Evolutionary conservation across 2,113 vertebrate species (phyloP).

Genomic region (Myodes glareolus): DNA sequence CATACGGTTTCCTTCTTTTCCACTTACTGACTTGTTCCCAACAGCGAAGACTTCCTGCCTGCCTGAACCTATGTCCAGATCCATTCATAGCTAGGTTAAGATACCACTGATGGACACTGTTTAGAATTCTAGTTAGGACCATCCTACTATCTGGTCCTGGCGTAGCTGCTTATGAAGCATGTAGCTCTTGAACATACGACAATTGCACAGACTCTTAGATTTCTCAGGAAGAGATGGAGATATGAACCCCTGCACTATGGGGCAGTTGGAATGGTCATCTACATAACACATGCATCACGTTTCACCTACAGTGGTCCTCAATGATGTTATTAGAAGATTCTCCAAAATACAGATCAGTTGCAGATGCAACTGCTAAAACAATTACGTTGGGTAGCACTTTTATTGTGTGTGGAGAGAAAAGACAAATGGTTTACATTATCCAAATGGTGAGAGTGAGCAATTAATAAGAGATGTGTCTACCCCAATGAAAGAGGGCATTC

Average conservation of each 20-base stretch:
- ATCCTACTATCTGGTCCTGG: not conserved
- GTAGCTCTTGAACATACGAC: not conserved
- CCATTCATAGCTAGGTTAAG: not conserved
- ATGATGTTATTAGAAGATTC: not conserved
- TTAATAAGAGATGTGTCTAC: not conserved
- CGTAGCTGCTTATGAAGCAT: not conserved
- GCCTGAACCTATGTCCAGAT: not conserved
- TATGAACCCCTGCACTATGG: too few relatives aligned
- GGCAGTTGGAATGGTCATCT: too few relatives aligned
- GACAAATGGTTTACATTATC: not conserved
- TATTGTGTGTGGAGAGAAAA: conserved; percentile 14
- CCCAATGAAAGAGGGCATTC: not conserved
- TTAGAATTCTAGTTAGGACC: not conserved
- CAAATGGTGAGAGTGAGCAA: not conserved
- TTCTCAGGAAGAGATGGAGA: not conserved
- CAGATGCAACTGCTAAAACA: not conserved
- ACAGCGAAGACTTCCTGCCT: not conserved
- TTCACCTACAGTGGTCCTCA: not conserved
- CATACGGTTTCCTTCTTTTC: not conserved
- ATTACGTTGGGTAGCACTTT: not conserved
- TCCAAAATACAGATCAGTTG: not conserved
- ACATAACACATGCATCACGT: not conserved
- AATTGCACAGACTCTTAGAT: not conserved
- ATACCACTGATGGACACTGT: not conserved
- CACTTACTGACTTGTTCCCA: not conserved